A percentile compares a stretch with the other conserved stretches of the same genome.
Conservation (phyloP, 2,113 vertebrate genomes). For the Megaleporinus macrocephalus region DNA sequence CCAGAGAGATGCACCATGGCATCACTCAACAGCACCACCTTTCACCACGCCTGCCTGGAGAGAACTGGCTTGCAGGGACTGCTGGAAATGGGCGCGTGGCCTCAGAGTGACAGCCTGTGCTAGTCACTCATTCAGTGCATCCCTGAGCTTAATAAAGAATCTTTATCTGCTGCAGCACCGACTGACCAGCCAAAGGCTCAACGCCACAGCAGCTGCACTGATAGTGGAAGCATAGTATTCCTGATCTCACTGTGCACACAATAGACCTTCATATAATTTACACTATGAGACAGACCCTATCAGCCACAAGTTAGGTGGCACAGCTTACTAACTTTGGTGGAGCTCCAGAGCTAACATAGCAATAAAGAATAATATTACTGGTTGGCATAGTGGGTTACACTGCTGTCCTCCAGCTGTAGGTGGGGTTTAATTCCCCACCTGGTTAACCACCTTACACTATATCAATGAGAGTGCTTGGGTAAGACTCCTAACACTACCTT, state of each 20-base stretch:
- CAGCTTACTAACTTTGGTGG: no score
- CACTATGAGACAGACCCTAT: background rate
- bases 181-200: constrained; percentile 24
- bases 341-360: background rate
- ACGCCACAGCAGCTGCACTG: constrained; percentile 44
- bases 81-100: background rate
- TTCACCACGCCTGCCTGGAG: background rate
- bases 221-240: background rate
- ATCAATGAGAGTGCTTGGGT: no score
- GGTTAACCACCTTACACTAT: no score
- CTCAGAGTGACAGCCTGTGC: constrained; percentile 40
- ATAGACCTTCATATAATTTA: constrained; percentile 1
- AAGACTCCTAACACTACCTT: no score
- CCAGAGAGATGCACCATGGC: background rate
- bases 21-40: background rate
- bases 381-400: no score
- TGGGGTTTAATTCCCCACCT: no score
- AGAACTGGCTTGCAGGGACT: background rate
- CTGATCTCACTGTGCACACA: constrained; percentile 7
- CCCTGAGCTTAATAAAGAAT: constrained; percentile 41
- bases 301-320: background rate
- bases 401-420: no score
- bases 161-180: constrained; percentile 44
- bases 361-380: no score
- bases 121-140: constrained; percentile 41